Conservation (phyloP, 2,888 invertebrate genomes). For the Phytoseiulus persimilis region DNA sequence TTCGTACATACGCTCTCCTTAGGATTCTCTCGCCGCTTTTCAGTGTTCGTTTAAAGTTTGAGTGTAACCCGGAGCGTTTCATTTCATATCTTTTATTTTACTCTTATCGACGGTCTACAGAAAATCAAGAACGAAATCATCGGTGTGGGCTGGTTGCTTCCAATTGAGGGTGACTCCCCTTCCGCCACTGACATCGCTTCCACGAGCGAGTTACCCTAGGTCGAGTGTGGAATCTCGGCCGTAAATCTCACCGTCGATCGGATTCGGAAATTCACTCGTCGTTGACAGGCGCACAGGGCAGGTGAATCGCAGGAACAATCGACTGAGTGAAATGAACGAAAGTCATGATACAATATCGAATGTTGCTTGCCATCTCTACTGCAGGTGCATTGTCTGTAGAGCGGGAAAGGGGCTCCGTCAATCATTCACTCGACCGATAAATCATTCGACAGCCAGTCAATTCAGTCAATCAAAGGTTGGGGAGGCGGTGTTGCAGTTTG, state of each 20-base stretch:
- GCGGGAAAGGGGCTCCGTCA: background rate
- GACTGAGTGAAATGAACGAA: background rate
- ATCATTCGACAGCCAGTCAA: background rate
- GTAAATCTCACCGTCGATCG: background rate
- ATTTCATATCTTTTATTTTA: background rate
- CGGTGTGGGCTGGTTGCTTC: background rate
- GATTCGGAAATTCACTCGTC: too few species aligned
- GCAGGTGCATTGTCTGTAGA: background rate
- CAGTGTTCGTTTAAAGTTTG: background rate
- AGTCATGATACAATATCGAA: background rate
- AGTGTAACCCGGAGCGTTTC: background rate
- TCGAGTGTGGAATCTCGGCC: background rate
- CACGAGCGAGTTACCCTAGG: background rate
- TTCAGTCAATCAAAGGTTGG: background rate
- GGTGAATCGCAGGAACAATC: background rate
- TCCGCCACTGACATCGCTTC: background rate
- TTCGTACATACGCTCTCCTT: background rate
- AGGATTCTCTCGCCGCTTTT: background rate
- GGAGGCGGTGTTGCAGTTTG: background rate
- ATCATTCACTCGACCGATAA: background rate
- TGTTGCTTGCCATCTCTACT: background rate
- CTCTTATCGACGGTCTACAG: background rate
- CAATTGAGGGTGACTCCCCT: background rate
- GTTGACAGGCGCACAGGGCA: too few species aligned
- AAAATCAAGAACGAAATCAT: background rate